Conservation (phyloP, 2,113 vertebrate genomes). For the Eretmochelys imbricata region DNA sequence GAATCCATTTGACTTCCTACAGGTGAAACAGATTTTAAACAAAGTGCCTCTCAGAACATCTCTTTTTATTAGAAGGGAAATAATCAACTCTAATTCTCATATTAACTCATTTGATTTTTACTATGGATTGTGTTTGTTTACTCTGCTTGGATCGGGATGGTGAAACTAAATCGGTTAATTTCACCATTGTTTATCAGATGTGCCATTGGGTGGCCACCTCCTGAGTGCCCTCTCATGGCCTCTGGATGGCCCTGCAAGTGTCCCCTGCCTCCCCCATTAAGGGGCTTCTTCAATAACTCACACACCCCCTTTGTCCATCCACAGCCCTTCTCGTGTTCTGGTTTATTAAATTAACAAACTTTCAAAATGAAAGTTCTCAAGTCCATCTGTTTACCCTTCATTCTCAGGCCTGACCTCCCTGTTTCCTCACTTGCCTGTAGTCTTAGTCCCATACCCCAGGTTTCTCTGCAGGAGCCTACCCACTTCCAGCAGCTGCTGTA, state of each 20-base stretch:
- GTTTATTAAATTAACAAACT: not conserved
- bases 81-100: conserved; percentile 47
- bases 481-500: not conserved
- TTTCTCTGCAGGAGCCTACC: not conserved
- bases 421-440: not conserved
- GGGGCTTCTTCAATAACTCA: not conserved
- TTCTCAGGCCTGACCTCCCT: not conserved
- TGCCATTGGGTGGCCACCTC: not conserved
- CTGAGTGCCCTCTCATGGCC: not conserved
- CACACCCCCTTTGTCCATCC: not conserved
- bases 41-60: not conserved
- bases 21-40: conserved; percentile 8
- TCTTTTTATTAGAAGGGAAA: conserved; percentile 24
- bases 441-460: not conserved
- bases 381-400: not conserved
- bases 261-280: not conserved
- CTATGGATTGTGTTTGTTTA: conserved; percentile 9
- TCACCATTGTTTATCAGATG: conserved; percentile 14
- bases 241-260: not conserved
- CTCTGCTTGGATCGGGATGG: conserved; percentile 25
- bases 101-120: conserved; percentile 18
- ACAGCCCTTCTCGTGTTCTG: not conserved
- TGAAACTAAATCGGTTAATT: conserved; percentile 41
- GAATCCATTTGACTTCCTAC: not conserved
- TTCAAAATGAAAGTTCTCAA: not conserved